These are phyloP conservation scores for Lepidurus apus DNA, from an alignment of 1,140 invertebrate genomes.

Conservation along the genomic window DNA sequence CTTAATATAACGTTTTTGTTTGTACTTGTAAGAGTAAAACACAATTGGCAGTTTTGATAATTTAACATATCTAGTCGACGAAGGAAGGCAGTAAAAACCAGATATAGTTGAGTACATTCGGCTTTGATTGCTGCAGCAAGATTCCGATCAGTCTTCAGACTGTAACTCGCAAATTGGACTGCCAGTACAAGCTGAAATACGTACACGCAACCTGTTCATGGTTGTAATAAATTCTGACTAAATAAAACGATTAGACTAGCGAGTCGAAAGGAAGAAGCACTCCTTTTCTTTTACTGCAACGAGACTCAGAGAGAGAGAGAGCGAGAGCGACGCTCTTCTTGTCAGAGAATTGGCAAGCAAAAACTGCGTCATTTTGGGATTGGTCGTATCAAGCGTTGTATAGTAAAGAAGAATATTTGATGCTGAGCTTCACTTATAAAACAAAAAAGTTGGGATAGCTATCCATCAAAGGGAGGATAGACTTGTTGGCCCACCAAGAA, in stretches of 20 bases:
- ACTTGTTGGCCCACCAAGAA: background rate
- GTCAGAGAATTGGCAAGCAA: background rate
- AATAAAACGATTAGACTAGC: background rate
- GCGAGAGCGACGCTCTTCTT: background rate
- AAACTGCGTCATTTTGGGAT: background rate
- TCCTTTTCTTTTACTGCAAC: background rate
- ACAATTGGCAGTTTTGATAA: no score
- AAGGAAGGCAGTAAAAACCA: no score
- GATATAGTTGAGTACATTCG: no score
- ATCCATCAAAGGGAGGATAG: background rate
- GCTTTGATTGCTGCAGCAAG: background rate
- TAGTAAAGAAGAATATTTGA: background rate
- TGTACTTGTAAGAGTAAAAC: no score
- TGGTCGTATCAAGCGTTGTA: background rate
- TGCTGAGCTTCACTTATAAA: background rate
- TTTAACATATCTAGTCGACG: no score
- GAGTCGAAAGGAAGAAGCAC: background rate
- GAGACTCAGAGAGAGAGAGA: background rate
- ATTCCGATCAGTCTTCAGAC: background rate
- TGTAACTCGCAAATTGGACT: slow-evolving; percentile 14
- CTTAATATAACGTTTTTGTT: no score
- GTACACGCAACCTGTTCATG: background rate
- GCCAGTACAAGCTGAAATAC: slow-evolving; percentile 8
- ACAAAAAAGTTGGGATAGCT: background rate
- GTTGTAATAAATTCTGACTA: background rate